phyloP scores from a whole-genome alignment of 2,888 invertebrate genomes.

The Drosophila koepferae region DNA sequence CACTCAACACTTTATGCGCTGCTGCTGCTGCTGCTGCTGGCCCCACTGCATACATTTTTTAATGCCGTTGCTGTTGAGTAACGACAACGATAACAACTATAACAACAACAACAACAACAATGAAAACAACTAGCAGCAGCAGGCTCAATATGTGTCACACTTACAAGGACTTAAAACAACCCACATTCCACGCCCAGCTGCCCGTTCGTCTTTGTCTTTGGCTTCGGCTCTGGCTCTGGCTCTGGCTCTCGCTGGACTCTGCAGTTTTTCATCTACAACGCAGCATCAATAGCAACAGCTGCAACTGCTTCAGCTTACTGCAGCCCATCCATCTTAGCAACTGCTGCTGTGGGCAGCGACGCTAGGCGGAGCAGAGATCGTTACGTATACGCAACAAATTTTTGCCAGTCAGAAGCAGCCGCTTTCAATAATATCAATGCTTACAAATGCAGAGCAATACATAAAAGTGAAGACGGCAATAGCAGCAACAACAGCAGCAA shows the following conservation, averaged over 20 bases:
- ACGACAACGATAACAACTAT: slow-evolving; percentile 2
- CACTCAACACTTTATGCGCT: slow-evolving; percentile 60
- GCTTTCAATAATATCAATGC: slow-evolving; percentile 59
- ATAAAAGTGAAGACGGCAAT: slow-evolving; percentile 17
- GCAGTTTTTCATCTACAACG: slow-evolving; percentile 50
- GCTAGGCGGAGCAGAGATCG: neutral
- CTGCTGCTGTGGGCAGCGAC: neutral
- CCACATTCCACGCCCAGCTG: slow-evolving; percentile 5
- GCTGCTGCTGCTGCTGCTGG: slow-evolving; percentile 9
- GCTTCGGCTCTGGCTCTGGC: slow-evolving; percentile 20
- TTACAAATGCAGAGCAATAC: slow-evolving; percentile 60
- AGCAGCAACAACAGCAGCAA: slow-evolving; percentile 12
- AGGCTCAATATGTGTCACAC: slow-evolving; percentile 63
- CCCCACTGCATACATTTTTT: slow-evolving; percentile 61
- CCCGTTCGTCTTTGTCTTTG: slow-evolving; percentile 35
- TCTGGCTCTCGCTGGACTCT: slow-evolving; percentile 36
- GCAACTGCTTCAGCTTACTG: slow-evolving; percentile 39
- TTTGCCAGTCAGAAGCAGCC: slow-evolving; percentile 35
- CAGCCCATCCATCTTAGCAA: slow-evolving; percentile 48
- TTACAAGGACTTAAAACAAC: slow-evolving; percentile 21
- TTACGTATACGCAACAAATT: slow-evolving; percentile 14
- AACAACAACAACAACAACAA: slow-evolving; percentile 14
- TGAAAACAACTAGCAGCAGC: slow-evolving; percentile 1
- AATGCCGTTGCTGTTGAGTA: slow-evolving; percentile 53
- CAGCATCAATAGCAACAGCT: slow-evolving; percentile 12